Evolutionary conservation across 2,888 invertebrate species (phyloP).

Genomic region (Rotaria sp.): DNA sequence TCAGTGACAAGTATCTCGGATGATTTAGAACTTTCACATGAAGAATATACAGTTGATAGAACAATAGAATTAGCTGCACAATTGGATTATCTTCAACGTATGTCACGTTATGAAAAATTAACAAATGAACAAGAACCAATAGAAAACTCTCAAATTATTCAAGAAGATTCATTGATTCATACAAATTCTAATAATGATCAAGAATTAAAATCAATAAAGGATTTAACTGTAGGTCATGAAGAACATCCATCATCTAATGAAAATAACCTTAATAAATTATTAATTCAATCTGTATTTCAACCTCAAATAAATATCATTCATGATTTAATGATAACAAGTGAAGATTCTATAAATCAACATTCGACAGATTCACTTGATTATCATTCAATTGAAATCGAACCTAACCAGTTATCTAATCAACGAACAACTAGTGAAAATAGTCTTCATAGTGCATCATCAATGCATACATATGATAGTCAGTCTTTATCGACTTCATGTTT

Average conservation of each 20-base stretch:
- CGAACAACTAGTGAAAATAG: constrained; percentile 8
- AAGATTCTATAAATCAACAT: background rate
- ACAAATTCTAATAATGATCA: background rate
- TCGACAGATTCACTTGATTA: background rate
- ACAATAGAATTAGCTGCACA: background rate
- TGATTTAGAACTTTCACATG: background rate
- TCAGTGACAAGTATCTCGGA: background rate
- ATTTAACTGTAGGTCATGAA: background rate
- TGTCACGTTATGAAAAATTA: constrained; percentile 10
- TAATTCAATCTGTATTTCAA: background rate
- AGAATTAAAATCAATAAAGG: background rate
- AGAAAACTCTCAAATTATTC: no score
- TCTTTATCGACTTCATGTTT: background rate
- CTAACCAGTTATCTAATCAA: background rate
- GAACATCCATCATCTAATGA: background rate
- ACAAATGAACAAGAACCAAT: background rate
- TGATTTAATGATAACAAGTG: background rate
- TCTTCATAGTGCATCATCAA: background rate
- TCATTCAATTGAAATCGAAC: background rate
- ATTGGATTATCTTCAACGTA: constrained; percentile 21
- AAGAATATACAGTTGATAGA: background rate
- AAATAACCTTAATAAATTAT: background rate
- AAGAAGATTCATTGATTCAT: background rate
- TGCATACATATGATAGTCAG: background rate
- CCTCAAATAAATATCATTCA: background rate